These are phyloP conservation scores for Camelus bactrianus DNA, from an alignment of 2,113 vertebrate species.

Conservation along the genomic window DNA sequence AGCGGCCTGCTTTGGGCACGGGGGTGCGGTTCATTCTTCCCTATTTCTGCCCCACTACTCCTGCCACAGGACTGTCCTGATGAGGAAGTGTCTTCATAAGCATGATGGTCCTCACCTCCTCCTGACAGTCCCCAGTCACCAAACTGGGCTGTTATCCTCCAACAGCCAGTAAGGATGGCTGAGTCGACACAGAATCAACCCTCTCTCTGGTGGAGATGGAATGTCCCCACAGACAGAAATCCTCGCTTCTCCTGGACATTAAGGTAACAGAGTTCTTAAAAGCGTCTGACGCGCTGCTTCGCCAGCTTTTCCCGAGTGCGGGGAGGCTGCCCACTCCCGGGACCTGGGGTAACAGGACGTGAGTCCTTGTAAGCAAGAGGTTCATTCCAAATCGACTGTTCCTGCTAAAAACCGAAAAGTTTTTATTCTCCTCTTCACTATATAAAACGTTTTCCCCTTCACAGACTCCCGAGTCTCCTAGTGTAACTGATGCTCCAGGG, in stretches of 20 bases:
- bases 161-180: background rate
- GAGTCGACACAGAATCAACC: background rate
- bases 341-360: background rate
- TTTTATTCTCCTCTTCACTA: background rate
- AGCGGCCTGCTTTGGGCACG: background rate
- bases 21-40: background rate
- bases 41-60: background rate
- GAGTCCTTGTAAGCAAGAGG: background rate
- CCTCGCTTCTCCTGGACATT: background rate
- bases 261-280: background rate
- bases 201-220: background rate
- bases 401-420: background rate
- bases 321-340: background rate
- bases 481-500: background rate
- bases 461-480: too few species aligned
- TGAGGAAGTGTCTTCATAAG: background rate
- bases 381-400: background rate
- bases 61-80: background rate
- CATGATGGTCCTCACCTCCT: background rate
- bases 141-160: background rate
- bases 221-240: background rate
- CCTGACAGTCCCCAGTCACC: background rate
- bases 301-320: background rate
- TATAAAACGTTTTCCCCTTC: background rate
- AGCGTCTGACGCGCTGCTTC: background rate